phyloP scores from a whole-genome alignment of 2,113 vertebrate genomes.

The Rattus norvegicus region GRCr8 NC_086023.1:114946501-114947000 shows the following conservation, averaged over 20 bases:
- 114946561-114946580: background rate
- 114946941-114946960: background rate
- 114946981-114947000: too few relatives aligned
- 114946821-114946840: background rate
- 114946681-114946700: background rate
- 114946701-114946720: background rate
- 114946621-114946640: background rate
- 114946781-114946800: background rate
- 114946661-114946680: background rate
- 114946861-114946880: slow-evolving; percentile 1
- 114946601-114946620: background rate
- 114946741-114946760: background rate
- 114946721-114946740: slow-evolving; percentile 3
- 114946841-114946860: background rate
- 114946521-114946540: background rate
- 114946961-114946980: slow-evolving; percentile 16
- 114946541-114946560: background rate
- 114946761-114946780: background rate
- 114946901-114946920: background rate
- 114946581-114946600: background rate
- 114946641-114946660: background rate
- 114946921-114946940: background rate
- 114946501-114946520: slow-evolving; percentile 1
- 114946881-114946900: background rate
- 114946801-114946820: background rate